Evolutionary conservation across 2,113 vertebrate species (phyloP).

Genomic region (Odontesthes bonariensis): DNA sequence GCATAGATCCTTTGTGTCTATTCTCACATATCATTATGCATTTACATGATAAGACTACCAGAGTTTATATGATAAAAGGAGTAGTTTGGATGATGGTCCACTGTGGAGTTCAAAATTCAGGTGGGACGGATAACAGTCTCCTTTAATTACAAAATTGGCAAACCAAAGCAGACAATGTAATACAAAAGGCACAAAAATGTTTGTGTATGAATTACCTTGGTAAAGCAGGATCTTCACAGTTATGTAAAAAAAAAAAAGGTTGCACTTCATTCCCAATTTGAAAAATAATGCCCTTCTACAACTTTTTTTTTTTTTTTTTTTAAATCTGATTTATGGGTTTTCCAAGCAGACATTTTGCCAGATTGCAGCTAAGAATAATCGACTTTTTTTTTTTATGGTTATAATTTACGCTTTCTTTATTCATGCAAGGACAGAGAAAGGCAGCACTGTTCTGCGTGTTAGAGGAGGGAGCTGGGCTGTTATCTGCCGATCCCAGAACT

Average conservation of each 20-base stretch:
- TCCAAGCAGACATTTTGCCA: constrained; percentile 45
- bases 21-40: constrained; percentile 63
- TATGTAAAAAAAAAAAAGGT: background rate
- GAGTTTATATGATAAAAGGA: constrained; percentile 62
- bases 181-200: background rate
- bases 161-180: constrained; percentile 6
- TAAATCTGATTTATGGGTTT: constrained; percentile 45
- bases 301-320: background rate
- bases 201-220: too few relatives aligned
- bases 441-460: constrained; percentile 72
- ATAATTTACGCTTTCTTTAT: constrained; percentile 66
- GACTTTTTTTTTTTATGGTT: constrained; percentile 47
- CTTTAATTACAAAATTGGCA: constrained; percentile 63
- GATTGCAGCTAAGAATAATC: constrained; percentile 48
- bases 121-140: constrained; percentile 47
- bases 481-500: constrained; percentile 95
- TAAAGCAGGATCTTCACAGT: background rate
- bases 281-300: background rate
- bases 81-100: constrained; percentile 61
- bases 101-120: constrained; percentile 61
- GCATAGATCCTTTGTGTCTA: constrained; percentile 72
- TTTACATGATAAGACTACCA: constrained; percentile 50
- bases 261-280: background rate
- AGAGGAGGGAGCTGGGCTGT: constrained; percentile 76
- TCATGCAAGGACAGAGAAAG: constrained; percentile 64